Conservation (phyloP, 2,797 vertebrate species). For the Hybognathus amarus region DNA sequence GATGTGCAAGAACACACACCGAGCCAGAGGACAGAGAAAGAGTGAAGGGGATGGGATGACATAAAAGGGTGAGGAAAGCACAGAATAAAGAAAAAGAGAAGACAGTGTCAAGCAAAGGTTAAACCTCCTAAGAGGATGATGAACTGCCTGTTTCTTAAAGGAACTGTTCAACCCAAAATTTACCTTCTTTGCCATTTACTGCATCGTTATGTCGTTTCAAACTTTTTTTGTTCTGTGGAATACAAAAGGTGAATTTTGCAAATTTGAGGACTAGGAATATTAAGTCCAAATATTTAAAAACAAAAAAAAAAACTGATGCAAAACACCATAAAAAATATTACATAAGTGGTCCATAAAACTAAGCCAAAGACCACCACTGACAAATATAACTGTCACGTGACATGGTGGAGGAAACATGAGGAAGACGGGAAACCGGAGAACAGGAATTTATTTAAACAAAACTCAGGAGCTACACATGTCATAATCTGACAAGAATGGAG, state of each 20-base stretch:
- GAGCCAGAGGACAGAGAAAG: slow-evolving; percentile 21
- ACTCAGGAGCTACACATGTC: too few species aligned
- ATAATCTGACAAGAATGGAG: too few species aligned
- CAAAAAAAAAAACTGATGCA: not conserved
- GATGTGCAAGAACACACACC: slow-evolving; percentile 39
- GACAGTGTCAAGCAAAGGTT: slow-evolving; percentile 14
- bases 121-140: not conserved
- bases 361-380: not conserved
- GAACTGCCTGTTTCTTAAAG: slow-evolving; percentile 25
- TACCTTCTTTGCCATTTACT: not conserved
- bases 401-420: too few species aligned
- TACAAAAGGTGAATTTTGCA: not conserved
- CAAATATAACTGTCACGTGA: too few species aligned
- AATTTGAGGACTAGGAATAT: not conserved
- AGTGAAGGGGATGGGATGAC: not conserved
- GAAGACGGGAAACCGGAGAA: too few species aligned
- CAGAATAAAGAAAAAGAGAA: slow-evolving; percentile 17
- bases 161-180: not conserved
- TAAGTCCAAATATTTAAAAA: not conserved
- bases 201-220: not conserved
- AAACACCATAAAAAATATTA: not conserved
- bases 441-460: too few species aligned
- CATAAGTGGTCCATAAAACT: not conserved
- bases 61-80: not conserved
- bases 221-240: not conserved